These are phyloP conservation scores for Periophthalmodon schlosseri DNA, from an alignment of 2,113 vertebrate genomes.

Conservation along the genomic window DNA sequence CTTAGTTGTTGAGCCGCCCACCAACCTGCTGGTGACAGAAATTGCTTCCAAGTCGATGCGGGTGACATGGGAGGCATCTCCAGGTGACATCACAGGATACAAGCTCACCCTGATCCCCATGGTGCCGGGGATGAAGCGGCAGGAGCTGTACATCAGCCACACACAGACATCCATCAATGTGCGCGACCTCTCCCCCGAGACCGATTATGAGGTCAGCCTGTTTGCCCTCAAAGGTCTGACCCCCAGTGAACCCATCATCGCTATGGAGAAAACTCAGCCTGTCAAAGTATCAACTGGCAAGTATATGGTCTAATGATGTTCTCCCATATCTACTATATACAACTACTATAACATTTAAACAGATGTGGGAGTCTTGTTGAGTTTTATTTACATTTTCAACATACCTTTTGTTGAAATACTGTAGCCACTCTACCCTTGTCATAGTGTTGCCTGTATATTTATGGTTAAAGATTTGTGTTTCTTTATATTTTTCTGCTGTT, in stretches of 20 bases:
- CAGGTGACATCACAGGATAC: conserved; percentile 89
- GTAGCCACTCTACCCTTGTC: background rate
- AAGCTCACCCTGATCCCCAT: conserved; percentile 89
- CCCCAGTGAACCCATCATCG: conserved; percentile 85
- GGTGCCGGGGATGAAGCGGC: conserved; percentile 86
- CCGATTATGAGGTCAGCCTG: conserved; percentile 92
- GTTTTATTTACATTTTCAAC: background rate
- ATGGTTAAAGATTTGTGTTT: background rate
- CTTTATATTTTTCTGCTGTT: too few species aligned
- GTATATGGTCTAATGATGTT: background rate
- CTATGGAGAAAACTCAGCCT: conserved; percentile 93
- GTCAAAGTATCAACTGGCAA: conserved; percentile 92
- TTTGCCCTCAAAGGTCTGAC: conserved; percentile 89
- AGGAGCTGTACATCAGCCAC: conserved; percentile 87
- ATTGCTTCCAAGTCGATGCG: conserved; percentile 92
- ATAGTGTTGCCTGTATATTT: background rate
- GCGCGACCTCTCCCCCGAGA: conserved; percentile 93
- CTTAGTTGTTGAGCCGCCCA: conserved; percentile 89
- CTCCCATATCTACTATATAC: too few species aligned
- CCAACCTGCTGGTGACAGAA: conserved; percentile 86
- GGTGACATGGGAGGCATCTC: conserved; percentile 87
- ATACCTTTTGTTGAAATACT: background rate
- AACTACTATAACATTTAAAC: background rate
- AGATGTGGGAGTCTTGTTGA: background rate
- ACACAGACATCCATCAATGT: conserved; percentile 85